Evolutionary conservation across 2,888 invertebrate species (phyloP).

Genomic region (Plusia festucae): DNA sequence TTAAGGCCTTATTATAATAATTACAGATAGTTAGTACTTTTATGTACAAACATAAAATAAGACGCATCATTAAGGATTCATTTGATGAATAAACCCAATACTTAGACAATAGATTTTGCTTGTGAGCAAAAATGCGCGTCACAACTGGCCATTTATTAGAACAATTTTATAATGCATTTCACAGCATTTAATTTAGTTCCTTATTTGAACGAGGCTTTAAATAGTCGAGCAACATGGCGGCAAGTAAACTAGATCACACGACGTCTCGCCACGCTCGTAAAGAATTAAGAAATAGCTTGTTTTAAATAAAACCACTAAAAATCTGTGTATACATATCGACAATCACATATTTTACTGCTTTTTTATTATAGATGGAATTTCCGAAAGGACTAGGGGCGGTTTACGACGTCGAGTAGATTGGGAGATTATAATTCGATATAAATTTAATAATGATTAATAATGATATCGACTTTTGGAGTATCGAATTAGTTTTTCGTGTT

Average conservation of each 20-base stretch:
- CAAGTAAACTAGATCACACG: constrained; percentile 54
- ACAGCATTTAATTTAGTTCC: constrained; percentile 31
- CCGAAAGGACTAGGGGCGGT: constrained; percentile 65
- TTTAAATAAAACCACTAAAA: constrained; percentile 61
- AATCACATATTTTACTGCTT: constrained; percentile 77
- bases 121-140: not conserved
- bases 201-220: constrained; percentile 49
- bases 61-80: constrained; percentile 21
- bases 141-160: constrained; percentile 15
- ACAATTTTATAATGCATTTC: constrained; percentile 47
- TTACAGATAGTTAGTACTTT: constrained; percentile 16
- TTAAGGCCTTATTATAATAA: constrained; percentile 22
- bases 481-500: constrained; percentile 59
- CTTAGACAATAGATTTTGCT: constrained; percentile 6
- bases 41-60: constrained; percentile 21
- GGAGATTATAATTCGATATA: constrained; percentile 83
- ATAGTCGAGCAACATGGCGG: constrained; percentile 45
- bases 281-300: constrained; percentile 61
- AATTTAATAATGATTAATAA: constrained; percentile 87
- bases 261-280: constrained; percentile 49
- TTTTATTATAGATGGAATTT: constrained; percentile 75
- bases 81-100: constrained; percentile 13
- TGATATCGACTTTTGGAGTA: constrained; percentile 78
- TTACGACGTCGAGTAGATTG: constrained; percentile 72
- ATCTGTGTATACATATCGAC: constrained; percentile 65